Evolutionary conservation across 2,113 vertebrate species (phyloP).

Genomic region (Salvator merianae): DNA sequence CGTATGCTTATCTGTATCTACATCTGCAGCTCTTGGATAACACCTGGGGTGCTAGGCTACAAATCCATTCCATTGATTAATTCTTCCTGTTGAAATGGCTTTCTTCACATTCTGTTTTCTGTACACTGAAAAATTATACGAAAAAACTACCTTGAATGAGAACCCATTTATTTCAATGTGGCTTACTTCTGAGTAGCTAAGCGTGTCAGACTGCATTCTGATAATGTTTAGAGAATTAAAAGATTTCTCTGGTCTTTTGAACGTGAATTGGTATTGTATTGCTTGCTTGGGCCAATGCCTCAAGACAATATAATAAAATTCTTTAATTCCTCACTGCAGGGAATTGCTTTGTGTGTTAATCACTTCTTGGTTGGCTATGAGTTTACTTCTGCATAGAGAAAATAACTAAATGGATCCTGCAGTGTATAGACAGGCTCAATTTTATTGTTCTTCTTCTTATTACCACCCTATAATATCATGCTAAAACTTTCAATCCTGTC

Average conservation of each 20-base stretch:
- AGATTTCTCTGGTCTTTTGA: slow-evolving; percentile 1
- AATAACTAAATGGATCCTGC: slow-evolving; percentile 26
- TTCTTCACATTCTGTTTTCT: neutral
- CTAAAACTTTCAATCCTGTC: slow-evolving; percentile 41
- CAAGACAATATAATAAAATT: slow-evolving; percentile 21
- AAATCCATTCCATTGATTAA: neutral
- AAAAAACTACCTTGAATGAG: neutral
- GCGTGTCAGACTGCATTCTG: neutral
- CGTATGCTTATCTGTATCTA: too few species aligned
- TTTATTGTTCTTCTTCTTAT: slow-evolving; percentile 34
- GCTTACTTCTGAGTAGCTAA: neutral
- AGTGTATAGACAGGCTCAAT: slow-evolving; percentile 28
- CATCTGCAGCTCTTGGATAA: neutral
- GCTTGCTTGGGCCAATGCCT: slow-evolving; percentile 1
- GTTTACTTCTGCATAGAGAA: slow-evolving; percentile 15
- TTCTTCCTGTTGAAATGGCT: too few species aligned
- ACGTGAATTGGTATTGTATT: neutral
- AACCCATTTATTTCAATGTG: neutral
- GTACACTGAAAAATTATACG: neutral
- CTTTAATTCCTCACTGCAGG: slow-evolving; percentile 22
- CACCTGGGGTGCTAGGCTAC: neutral
- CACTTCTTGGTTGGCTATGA: slow-evolving; percentile 27
- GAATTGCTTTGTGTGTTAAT: slow-evolving; percentile 30
- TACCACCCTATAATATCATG: slow-evolving; percentile 35
- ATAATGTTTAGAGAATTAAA: slow-evolving; percentile 1